Evolutionary conservation across 2,113 vertebrate genomes (phyloP).

Genomic region (Microcebus ravelobensis): DNA sequence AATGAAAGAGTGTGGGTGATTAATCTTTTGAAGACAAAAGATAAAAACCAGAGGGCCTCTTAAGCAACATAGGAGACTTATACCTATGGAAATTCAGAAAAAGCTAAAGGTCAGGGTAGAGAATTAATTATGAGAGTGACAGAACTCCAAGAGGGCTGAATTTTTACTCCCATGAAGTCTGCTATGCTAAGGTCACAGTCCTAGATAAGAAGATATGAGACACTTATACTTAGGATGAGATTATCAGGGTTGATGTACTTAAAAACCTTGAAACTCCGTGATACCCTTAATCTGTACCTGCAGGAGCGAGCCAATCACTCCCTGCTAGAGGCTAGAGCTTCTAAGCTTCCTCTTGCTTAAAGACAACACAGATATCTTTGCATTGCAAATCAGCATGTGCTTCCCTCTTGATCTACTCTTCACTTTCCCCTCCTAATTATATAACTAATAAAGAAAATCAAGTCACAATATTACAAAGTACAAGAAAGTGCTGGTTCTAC

Average conservation of each 20-base stretch:
- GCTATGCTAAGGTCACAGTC: not conserved
- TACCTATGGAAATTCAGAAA: not conserved
- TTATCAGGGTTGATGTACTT: not conserved
- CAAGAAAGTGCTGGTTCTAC: not conserved
- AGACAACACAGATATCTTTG: not conserved
- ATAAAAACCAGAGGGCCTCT: not conserved
- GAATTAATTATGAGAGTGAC: slow-evolving; percentile 30
- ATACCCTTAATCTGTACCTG: not conserved
- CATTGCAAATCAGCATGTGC: not conserved
- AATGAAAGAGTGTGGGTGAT: slow-evolving; percentile 31
- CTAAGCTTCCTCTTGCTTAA: not conserved
- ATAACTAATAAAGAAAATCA: not conserved
- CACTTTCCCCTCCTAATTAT: not conserved
- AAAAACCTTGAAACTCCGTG: not conserved
- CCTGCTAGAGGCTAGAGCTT: not conserved
- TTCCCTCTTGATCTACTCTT: not conserved
- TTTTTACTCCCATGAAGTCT: slow-evolving; percentile 6
- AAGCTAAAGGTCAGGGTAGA: not conserved
- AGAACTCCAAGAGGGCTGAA: not conserved
- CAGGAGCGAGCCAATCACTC: not conserved
- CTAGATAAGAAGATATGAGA: not conserved
- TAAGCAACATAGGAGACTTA: not conserved
- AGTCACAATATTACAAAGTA: not conserved
- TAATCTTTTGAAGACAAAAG: slow-evolving; percentile 16
- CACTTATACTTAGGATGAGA: not conserved